Evolutionary conservation across 2,888 invertebrate species (phyloP).

Genomic region (Rhopalosiphum nymphaeae): DNA sequence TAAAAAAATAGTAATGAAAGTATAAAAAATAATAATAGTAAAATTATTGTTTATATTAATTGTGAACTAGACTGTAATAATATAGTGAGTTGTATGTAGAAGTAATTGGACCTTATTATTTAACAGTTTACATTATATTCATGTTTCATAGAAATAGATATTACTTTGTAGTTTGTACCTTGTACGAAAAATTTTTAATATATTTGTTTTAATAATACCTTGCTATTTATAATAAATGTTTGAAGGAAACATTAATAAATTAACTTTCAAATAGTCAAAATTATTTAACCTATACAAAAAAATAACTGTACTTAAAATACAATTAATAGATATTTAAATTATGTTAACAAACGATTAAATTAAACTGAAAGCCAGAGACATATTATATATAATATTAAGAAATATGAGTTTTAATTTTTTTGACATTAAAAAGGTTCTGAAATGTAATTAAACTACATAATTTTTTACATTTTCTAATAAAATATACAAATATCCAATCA

Average conservation of each 20-base stretch:
- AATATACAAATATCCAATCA: not conserved
- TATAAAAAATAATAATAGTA: not conserved
- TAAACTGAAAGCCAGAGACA: not conserved
- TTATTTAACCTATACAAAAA: not conserved
- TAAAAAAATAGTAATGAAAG: not conserved
- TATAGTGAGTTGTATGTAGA: not conserved
- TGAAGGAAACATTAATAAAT: not conserved
- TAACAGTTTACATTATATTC: not conserved
- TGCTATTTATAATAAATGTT: not conserved
- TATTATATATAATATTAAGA: not conserved
- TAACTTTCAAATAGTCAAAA: not conserved
- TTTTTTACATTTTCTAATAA: not conserved
- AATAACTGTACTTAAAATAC: not conserved
- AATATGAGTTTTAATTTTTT: not conserved
- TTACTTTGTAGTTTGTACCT: not conserved
- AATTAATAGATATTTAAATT: not conserved
- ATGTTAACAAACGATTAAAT: not conserved
- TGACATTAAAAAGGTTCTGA: not conserved
- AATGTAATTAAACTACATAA: not conserved
- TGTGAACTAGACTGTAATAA: not conserved
- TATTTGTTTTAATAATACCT: not conserved
- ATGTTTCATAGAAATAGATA: not conserved
- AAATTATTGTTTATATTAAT: not conserved
- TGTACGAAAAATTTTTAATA: not conserved
- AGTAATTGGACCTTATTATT: not conserved